Percentiles rank a stretch among this genome's conserved stretches.
These are phyloP conservation scores for Pteropus alecto DNA, from an alignment of 2,113 vertebrate genomes.

Conservation along the genomic window DNA sequence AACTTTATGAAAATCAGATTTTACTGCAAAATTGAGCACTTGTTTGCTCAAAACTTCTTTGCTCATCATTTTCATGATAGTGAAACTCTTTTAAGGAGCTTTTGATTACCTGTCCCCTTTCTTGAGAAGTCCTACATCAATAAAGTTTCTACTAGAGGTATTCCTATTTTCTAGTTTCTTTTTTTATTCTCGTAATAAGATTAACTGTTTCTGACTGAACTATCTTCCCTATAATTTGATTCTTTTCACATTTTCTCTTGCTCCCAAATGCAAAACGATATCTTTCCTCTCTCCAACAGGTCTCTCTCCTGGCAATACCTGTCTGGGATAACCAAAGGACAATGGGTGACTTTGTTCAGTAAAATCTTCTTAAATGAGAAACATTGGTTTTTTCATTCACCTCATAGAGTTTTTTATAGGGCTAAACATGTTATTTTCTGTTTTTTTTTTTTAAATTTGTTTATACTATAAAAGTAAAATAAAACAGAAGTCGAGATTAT, in stretches of 20 bases:
- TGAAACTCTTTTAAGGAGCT: neutral
- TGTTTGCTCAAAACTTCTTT: neutral
- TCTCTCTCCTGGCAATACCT: rapidly evolving
- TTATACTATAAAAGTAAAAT: neutral
- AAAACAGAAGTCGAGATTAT: neutral
- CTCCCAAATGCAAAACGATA: neutral
- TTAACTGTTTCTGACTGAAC: neutral
- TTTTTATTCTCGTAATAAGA: neutral
- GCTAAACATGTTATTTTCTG: neutral
- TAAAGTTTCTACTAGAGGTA: neutral
- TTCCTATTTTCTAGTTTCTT: neutral
- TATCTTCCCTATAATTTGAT: neutral
- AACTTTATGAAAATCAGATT: neutral
- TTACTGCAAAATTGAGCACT: neutral
- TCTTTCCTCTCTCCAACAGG: neutral
- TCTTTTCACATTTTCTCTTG: neutral
- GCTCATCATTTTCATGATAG: neutral
- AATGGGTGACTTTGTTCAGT: neutral
- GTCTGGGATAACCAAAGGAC: neutral
- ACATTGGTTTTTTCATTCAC: neutral
- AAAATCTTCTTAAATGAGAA: neutral
- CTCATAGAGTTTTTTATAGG: neutral
- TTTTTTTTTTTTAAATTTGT: neutral
- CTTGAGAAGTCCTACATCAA: neutral
- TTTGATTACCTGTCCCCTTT: neutral